Base-by-base conservation (phyloP, 2,113 vertebrate species). In the Rhegmatorhina hoffmannsi region DNA sequence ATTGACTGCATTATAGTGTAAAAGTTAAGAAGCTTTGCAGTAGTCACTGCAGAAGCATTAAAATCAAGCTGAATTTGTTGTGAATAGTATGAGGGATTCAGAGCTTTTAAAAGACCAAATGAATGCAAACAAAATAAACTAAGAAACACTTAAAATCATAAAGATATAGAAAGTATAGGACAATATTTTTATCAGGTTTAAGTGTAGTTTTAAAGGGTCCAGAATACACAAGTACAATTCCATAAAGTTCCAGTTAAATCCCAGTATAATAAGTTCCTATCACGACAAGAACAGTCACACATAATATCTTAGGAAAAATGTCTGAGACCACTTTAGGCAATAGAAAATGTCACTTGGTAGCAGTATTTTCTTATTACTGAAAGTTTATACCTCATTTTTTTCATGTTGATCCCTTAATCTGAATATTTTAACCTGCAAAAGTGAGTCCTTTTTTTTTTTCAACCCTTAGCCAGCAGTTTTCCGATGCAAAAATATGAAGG, bases 21-120 rank as follows among this genome's bases (percentile, higher is more conserved):
- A 78, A 96, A 95, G 80, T 97, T 96, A 94, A 96, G 94, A 78
- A 92, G 92, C 94, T 96, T 91, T 96, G 96, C 85, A 23, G 80
- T 80, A 80, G 83, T 92, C 89, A 90, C 91, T 92, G 91, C 92
- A 88, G 94, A 91, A 96, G 68, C 36, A 33, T 92, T 83, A 84
- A 92, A 95, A 96, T 84, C 47, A 78, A 87, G 53, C 76, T 79
- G 62, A 59, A 87, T 70, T 94, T 73, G 14, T 84, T 67, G 56
- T 19, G 67, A 86, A 74, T 47, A 17, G 21, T 67, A 13, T 43
- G 26, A 68, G 36, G 25, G 34, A 90, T 68, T 92, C 34, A 89
- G 87, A 89, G 46, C 18, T 84, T 59, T 33, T 13, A 60, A 93
- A 72, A 50, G 70, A 75, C 1, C 63, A 59, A 6, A 29, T 5